Evolutionary conservation across 1,140 invertebrate genomes (phyloP), one percentile per base, ranked within the genome.

Genomic region (Bombus polaris): DNA sequence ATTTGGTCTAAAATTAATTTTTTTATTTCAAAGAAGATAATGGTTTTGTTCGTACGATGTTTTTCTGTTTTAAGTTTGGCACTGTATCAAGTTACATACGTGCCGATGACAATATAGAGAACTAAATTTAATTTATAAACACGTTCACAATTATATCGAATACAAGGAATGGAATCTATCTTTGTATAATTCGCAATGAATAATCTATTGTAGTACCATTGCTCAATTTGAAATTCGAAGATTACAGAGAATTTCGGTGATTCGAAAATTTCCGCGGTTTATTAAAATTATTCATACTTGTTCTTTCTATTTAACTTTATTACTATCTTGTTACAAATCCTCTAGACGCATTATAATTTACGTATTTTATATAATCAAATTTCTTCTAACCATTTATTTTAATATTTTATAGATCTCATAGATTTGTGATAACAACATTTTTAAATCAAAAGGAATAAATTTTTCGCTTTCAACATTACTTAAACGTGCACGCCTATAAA

Each of bases 111-210:
- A 39, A 12, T 59, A 4, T n/a, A 59, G 44, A 28, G 71, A 25
- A 71, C 47, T 87, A 83, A 78, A 84, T 79, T 80, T 85, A 78
- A 28, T 32, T 79, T n/a, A 18, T 71, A n/a, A 13, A 18, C 68
- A 37, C 10, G 22, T 25, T 53, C 47, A 22, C 47, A 5, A 39
- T 70, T 70, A 35, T 53, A 53, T 53, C 47, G 35, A 35, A 39
- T 35, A 28, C 0, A 39, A 28, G 35, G 3, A 70, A 13, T 70
- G 15, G 37, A 25, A 39, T 39, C 8, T 12, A 22, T 4, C 35
- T 9, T n/a, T 37, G n/a, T 35, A 15, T 66, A 32, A 32, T 32
- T 66, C 0, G 6, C 6, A 15, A 66, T 15, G 3, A 35, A 15
- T 8, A 32, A 66, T 66, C 5, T 2, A 47, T 47, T 1, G 13